These are phyloP conservation scores for Malurus elegans DNA, from an alignment of 2,113 vertebrate species.

Conservation along the genomic window DNA sequence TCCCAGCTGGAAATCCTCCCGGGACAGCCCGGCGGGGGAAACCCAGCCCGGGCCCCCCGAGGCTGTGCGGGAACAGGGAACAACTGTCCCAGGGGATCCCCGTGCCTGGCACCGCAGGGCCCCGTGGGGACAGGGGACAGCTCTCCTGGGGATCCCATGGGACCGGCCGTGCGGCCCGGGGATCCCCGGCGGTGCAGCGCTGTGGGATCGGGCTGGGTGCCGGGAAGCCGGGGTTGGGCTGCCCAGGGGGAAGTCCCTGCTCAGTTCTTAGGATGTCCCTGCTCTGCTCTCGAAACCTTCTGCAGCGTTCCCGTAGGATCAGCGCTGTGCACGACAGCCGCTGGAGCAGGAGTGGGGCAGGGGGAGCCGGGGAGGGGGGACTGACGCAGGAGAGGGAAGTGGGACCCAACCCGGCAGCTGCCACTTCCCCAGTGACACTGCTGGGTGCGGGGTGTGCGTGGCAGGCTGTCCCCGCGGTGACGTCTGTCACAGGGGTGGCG, in stretches of 20 bases:
- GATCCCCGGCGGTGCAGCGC: not conserved
- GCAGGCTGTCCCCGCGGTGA: accelerated
- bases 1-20: not conserved
- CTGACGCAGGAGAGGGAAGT: not conserved
- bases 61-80: not conserved
- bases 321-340: not conserved
- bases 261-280: accelerated
- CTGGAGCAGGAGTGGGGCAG: accelerated
- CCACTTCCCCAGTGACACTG: not conserved
- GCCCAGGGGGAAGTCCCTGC: not conserved
- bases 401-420: accelerated
- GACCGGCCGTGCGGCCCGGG: accelerated
- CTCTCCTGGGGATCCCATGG: not conserved
- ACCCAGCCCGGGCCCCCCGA: accelerated
- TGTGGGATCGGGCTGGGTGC: accelerated
- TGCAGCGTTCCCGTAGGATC: not conserved
- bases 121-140: not conserved
- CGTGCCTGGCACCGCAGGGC: accelerated
- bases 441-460: accelerated
- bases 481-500: accelerated
- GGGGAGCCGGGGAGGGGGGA: not conserved
- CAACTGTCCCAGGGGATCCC: not conserved
- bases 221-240: not conserved
- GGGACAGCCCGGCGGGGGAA: not conserved
- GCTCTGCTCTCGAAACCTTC: accelerated